Conservation (phyloP, 30 jellyfish, hydroid and myxozoan species). For the Catostylus mosaicus region DNA sequence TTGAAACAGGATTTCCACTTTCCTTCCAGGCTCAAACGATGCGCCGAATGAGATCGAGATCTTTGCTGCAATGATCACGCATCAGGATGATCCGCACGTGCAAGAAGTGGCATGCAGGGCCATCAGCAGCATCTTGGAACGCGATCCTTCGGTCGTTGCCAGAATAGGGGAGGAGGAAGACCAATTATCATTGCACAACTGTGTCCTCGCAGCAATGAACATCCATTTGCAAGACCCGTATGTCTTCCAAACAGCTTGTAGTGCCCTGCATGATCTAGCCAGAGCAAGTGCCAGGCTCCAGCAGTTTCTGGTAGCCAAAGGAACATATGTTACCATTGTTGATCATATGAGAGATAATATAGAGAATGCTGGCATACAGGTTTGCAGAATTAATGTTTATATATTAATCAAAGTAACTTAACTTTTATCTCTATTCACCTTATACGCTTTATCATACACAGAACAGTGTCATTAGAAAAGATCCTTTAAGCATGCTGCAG, state of each 20-base stretch:
- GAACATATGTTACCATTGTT: slow-evolving; percentile 74
- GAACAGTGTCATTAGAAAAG: too few relatives aligned
- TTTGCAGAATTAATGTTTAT: too few relatives aligned
- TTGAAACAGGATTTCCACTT: too few relatives aligned
- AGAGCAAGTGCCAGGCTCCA: slow-evolving; percentile 59
- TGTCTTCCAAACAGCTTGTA: slow-evolving; percentile 86
- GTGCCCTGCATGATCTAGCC: slow-evolving; percentile 81
- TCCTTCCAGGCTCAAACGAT: slow-evolving; percentile 57
- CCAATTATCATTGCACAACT: slow-evolving; percentile 75
- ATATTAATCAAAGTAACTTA: too few relatives aligned
- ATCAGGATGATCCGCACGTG: slow-evolving; percentile 76
- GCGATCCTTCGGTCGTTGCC: slow-evolving; percentile 43
- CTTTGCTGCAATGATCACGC: slow-evolving; percentile 64
- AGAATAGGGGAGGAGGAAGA: slow-evolving; percentile 88
- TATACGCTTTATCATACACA: too few relatives aligned
- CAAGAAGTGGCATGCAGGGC: slow-evolving; percentile 90
- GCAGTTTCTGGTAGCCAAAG: slow-evolving; percentile 78
- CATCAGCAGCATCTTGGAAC: slow-evolving; percentile 53
- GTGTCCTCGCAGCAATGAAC: slow-evolving; percentile 79
- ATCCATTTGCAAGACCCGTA: slow-evolving; percentile 74
- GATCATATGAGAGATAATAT: slow-evolving; percentile 60
- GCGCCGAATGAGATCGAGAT: slow-evolving; percentile 60
- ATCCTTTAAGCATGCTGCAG: too few relatives aligned
- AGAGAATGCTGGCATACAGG: slow-evolving; percentile 58
- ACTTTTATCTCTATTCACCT: too few relatives aligned